These are phyloP conservation scores for Dilophus febrilis DNA, from an alignment of 2,888 invertebrate species.

Conservation along the genomic window DNA sequence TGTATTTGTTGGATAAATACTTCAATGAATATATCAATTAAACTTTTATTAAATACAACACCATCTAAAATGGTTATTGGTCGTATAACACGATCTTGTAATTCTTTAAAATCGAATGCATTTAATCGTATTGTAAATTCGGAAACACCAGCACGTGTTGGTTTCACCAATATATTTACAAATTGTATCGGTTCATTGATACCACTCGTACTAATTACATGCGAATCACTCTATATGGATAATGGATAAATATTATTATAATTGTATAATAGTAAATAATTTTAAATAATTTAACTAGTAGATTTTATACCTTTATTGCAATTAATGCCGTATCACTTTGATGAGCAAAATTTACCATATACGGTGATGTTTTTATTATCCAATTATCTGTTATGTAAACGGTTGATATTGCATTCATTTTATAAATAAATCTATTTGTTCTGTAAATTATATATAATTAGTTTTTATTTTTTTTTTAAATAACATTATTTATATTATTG, in stretches of 20 bases:
- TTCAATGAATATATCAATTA: slow-evolving; percentile 68
- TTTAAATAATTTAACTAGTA: background rate
- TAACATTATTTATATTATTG: slow-evolving; percentile 3
- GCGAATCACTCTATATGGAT: slow-evolving; percentile 42
- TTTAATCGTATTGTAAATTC: slow-evolving; percentile 58
- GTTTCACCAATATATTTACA: slow-evolving; percentile 60
- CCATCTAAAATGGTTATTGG: slow-evolving; percentile 49
- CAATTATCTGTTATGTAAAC: slow-evolving; percentile 70
- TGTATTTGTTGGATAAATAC: slow-evolving; percentile 62
- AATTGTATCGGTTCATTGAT: slow-evolving; percentile 55
- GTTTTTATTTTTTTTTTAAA: no score
- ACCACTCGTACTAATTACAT: slow-evolving; percentile 47
- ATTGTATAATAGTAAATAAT: background rate
- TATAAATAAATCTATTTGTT: slow-evolving; percentile 52
- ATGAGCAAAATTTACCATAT: slow-evolving; percentile 54
- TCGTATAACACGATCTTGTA: slow-evolving; percentile 51
- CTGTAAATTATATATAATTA: slow-evolving; percentile 31
- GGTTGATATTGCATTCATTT: slow-evolving; percentile 48
- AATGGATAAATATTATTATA: slow-evolving; percentile 1
- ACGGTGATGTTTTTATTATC: slow-evolving; percentile 68
- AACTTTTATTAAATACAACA: slow-evolving; percentile 55
- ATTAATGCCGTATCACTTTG: slow-evolving; percentile 63
- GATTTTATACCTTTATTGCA: slow-evolving; percentile 41
- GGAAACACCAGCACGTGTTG: slow-evolving; percentile 38
- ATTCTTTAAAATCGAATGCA: slow-evolving; percentile 57